Evolutionary conservation across 2,888 invertebrate genomes (phyloP), one percentile per base, ranked within the genome.

Genomic region (Phalera bucephala): DNA sequence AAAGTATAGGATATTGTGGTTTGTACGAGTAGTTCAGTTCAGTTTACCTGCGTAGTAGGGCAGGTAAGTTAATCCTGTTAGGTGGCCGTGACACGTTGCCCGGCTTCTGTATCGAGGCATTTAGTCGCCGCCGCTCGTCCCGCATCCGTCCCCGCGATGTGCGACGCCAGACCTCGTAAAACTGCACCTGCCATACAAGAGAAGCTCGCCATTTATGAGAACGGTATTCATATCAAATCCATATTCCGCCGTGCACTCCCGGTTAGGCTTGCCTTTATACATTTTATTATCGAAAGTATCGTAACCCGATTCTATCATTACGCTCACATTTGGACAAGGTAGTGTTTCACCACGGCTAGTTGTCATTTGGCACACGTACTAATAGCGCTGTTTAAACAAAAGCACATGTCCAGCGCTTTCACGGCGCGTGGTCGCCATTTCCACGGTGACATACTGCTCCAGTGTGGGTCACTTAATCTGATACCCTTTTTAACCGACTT

Each of bases 31-130:
- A 69, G 72, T 72, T 68, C 60, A 70, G 73, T 72, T 70, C 59
- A 68, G 67, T 76, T 75, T 80, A 79, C 79, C 77, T 83, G 83
- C 84, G 82, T 76, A 85, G 80, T 85, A 73, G 86, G 82, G 74
- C 85, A 81, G 80, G 85, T 84, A 71, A 67, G 72, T 52, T 76
- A 89, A 89, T 89, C 89, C 89, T 84, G 87, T 89, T 89, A 89
- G 85, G 75, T 85, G 89, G 77, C 88, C 89, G 78, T 88, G 88
- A 88, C 89, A 87, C 72, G 80, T 71, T 85, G 80, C 74, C 80
- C 82, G 86, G 85, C 84, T 86, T 85, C 84, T 79, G 70, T 70
- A 61, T 67, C 48, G 72, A 74, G 73, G 73, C 77, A 77, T 80
- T 78, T 72, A 76, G 71, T 78, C 70, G 60, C 59, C 52, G 68